phyloP scores from a whole-genome alignment of 1,140 invertebrate species.

The Drosophila pectinifera region DNA sequence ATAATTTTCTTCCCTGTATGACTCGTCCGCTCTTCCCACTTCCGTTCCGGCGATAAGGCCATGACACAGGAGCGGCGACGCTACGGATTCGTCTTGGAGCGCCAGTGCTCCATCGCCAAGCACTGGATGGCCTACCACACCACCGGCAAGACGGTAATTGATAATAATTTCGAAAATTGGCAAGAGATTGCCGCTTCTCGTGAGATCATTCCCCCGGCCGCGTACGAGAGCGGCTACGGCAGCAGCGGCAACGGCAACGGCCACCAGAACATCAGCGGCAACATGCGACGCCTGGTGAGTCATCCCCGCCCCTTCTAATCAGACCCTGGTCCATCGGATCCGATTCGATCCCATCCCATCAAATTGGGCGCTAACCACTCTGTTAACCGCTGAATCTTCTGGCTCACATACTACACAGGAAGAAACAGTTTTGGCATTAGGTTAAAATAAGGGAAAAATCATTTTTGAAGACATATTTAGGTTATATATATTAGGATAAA shows the following conservation, averaged over 20 bases:
- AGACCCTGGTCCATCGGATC: neutral
- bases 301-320: constrained; percentile 5
- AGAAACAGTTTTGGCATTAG: neutral
- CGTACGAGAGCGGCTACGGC: constrained; percentile 71
- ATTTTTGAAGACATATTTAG: neutral
- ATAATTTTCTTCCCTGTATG: neutral
- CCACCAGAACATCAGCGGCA: constrained; percentile 53
- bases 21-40: constrained; percentile 20
- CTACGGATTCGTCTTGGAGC: constrained; percentile 96
- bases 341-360: constrained; percentile 6
- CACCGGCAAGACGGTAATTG: constrained; percentile 90
- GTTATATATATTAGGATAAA: too few relatives aligned
- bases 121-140: constrained; percentile 95
- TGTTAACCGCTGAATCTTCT: constrained; percentile 25
- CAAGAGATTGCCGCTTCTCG: constrained; percentile 93
- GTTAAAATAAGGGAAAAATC: too few relatives aligned
- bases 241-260: constrained; percentile 58
- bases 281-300: constrained; percentile 77
- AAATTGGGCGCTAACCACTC: constrained; percentile 47
- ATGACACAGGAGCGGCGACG: constrained; percentile 96
- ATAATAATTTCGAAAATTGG: constrained; percentile 94
- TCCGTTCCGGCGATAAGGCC: constrained; percentile 87
- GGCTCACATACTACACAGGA: neutral
- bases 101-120: constrained; percentile 95
- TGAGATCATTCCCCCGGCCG: constrained; percentile 88